Base-by-base conservation (phyloP, 1,140 invertebrate genomes). In the Notospermus geniculatus region DNA sequence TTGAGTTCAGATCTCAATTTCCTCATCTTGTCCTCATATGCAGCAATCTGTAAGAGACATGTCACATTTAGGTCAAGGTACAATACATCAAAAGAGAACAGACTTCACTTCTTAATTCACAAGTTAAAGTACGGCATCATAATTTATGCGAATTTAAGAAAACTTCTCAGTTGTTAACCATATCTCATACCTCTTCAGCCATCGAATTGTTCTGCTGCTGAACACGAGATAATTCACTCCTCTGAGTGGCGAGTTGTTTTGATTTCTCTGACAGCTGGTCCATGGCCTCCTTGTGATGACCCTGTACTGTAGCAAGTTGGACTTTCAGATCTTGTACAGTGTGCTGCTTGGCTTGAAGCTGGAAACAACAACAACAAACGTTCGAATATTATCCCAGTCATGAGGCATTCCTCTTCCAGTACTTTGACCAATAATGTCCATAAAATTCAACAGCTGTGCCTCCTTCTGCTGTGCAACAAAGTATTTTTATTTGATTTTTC, bases 261-360 rank as follows among this genome's bases (percentile, higher is more conserved):
- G 77, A 74, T 52, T 75, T 74, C 5, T 79, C 77, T 25, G 57
- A 66, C 27, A 81, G 64, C 62, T 78, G 76, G 22, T 77, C 76
- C 72, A 79, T 72, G 13, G 77, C 71, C 57, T 81, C 79, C 53
- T 80, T 78, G 62, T 80, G 75, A 59, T 80, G 76, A 61, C 75
- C 73, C 63, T 81, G 77, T 29, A 77, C 70, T n/a, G 77, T 78
- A 27, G 76, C 74, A 54, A 81, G 64, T 64, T 80, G 77, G 2
- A 75, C 69, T 29, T 74, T 78, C 36, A 78, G 64, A 45, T 80
- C 78, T 66, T 78, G 74, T 54, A 74, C 62, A 46, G 66, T 60
- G 55, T 74, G 68, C 45, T 78, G 76, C 55, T 70, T 69, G 32
- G 32, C 32, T 36, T 36, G 32, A 36, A 36, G 32, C 32, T 36